These are phyloP conservation scores for Harpagoxenus sublaevis DNA, from an alignment of 2,888 invertebrate species.

Conservation along the genomic window DNA sequence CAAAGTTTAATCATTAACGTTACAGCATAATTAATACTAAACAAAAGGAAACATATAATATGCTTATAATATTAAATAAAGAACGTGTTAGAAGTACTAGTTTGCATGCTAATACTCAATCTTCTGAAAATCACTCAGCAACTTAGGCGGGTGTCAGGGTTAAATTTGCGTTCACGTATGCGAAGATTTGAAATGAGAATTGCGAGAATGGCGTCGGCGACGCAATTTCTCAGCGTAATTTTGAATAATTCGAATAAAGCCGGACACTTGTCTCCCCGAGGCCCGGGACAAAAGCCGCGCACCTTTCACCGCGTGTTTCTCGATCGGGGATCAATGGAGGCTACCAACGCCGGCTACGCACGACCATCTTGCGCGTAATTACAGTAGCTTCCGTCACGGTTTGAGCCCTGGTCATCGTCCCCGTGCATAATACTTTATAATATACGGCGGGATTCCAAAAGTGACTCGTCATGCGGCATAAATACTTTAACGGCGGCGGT, in stretches of 20 bases:
- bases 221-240: slow-evolving; percentile 50
- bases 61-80: background rate
- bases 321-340: slow-evolving; percentile 71
- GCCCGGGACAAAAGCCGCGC: slow-evolving; percentile 39
- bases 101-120: slow-evolving; percentile 16
- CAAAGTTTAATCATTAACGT: slow-evolving; percentile 17
- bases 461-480: slow-evolving; percentile 84
- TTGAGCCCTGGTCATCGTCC: slow-evolving; percentile 71
- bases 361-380: slow-evolving; percentile 78
- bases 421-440: slow-evolving; percentile 77
- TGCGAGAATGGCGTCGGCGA: background rate
- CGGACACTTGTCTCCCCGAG: slow-evolving; percentile 45
- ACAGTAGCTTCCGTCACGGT: slow-evolving; percentile 78
- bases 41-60: background rate
- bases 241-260: slow-evolving; percentile 50
- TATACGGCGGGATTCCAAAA: slow-evolving; percentile 80
- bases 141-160: background rate
- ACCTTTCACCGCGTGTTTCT: slow-evolving; percentile 68
- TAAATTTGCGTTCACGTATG: slow-evolving; percentile 10
- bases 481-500: slow-evolving; percentile 80
- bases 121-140: slow-evolving; percentile 16
- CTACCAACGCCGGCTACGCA: slow-evolving; percentile 47
- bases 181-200: slow-evolving; percentile 9
- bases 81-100: background rate
- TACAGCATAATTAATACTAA: background rate